Conservation (phyloP, 2,797 vertebrate genomes). For the Microhierax caerulescens region DNA sequence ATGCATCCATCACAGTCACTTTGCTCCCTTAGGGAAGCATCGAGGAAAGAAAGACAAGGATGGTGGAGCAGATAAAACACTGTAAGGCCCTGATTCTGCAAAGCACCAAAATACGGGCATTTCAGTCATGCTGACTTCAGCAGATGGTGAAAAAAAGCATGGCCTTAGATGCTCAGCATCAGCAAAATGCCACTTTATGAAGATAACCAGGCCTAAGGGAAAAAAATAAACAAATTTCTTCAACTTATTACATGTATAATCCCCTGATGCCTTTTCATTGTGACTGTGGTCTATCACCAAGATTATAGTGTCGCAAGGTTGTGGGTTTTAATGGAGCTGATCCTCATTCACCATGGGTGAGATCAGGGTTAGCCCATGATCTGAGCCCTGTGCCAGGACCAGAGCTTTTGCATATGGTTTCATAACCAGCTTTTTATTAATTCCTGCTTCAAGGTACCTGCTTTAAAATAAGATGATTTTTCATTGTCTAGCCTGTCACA, state of each 20-base stretch:
- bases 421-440: constrained; percentile 14
- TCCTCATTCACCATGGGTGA: background rate
- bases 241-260: background rate
- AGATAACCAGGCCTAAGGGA: background rate
- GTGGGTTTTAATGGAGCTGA: background rate
- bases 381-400: background rate
- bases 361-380: background rate
- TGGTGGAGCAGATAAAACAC: background rate
- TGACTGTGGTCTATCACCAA: background rate
- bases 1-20: constrained; percentile 7
- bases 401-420: background rate
- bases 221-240: background rate
- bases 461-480: background rate
- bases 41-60: background rate
- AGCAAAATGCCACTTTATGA: constrained; percentile 22
- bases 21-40: background rate
- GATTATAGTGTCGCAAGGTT: background rate
- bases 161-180: background rate
- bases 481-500: background rate
- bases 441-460: background rate
- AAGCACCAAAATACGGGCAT: background rate
- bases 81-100: background rate
- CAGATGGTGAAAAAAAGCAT: background rate
- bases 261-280: background rate
- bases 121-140: background rate